phyloP scores from a whole-genome alignment of 2,888 invertebrate genomes.

The Drosophila mercatorum region DNA sequence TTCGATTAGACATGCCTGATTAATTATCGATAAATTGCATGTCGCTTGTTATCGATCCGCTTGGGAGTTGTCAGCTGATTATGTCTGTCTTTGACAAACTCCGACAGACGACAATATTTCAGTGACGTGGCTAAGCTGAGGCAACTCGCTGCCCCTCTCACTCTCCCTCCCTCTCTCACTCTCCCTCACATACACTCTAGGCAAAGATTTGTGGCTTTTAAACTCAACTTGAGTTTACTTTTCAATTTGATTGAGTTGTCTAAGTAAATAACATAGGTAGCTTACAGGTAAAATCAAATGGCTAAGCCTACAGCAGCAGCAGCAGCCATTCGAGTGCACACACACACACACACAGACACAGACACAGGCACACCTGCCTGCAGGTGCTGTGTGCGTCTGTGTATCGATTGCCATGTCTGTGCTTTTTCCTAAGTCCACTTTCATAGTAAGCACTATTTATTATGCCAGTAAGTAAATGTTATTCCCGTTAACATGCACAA shows the following conservation, averaged over 20 bases:
- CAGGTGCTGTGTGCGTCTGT: not conserved
- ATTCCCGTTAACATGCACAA: slow-evolving; percentile 75
- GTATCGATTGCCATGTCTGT: slow-evolving; percentile 13
- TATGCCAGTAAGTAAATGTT: slow-evolving; percentile 77
- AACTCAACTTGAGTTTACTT: slow-evolving; percentile 63
- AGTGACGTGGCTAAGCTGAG: not conserved
- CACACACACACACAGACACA: slow-evolving; percentile 10
- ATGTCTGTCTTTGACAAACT: not conserved
- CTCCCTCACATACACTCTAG: not conserved
- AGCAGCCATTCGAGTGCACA: slow-evolving; percentile 23
- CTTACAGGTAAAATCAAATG: slow-evolving; percentile 68
- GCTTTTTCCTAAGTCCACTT: slow-evolving; percentile 35
- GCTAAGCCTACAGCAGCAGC: slow-evolving; percentile 54
- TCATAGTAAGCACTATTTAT: slow-evolving; percentile 66
- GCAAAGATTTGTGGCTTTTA: slow-evolving; percentile 49
- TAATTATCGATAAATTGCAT: slow-evolving; percentile 12
- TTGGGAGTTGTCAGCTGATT: slow-evolving; percentile 2
- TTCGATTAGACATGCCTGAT: slow-evolving; percentile 6
- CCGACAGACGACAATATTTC: not conserved
- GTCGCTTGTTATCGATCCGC: not conserved
- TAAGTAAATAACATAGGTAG: slow-evolving; percentile 68
- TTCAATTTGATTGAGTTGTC: slow-evolving; percentile 74
- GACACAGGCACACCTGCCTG: slow-evolving; percentile 5
- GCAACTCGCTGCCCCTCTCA: not conserved
- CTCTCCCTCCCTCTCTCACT: not conserved